Percentiles rank a stretch among this genome's conserved stretches.
phyloP scores from a whole-genome alignment of 2,113 vertebrate genomes.

The Apteryx owenii region DNA sequence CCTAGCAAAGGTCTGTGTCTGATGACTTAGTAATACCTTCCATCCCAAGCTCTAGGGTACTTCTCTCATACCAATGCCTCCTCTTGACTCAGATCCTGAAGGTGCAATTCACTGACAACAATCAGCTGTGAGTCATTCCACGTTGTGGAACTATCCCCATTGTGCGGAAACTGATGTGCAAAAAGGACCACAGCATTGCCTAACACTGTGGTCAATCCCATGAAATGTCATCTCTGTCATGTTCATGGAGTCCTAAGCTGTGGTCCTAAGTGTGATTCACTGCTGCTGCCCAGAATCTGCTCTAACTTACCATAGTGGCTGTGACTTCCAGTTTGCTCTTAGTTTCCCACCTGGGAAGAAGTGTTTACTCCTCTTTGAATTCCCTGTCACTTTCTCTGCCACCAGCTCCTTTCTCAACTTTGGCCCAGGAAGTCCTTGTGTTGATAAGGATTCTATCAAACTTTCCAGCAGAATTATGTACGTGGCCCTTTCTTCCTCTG shows the following conservation, averaged over 20 bases:
- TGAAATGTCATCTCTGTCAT: neutral
- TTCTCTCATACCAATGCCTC: neutral
- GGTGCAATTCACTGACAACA: neutral
- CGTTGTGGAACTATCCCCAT: neutral
- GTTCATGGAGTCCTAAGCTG: neutral
- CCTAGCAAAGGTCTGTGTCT: neutral
- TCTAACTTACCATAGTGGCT: neutral
- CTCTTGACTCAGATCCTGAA: neutral
- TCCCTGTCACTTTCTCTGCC: neutral
- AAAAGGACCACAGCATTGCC: neutral
- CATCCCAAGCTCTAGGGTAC: neutral
- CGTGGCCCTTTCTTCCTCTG: neutral
- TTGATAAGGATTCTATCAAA: neutral
- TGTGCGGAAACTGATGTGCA: neutral
- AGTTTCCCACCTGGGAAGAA: neutral
- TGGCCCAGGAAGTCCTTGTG: neutral
- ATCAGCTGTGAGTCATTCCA: neutral
- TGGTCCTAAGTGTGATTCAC: neutral
- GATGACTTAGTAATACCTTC: neutral
- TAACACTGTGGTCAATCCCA: neutral
- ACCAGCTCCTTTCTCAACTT: neutral
- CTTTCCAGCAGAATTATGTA: neutral
- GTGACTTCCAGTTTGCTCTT: neutral
- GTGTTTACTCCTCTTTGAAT: neutral
- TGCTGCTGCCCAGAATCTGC: neutral